Base-by-base conservation (phyloP, 1,140 invertebrate genomes). In the Psilanteris sp. region DNA sequence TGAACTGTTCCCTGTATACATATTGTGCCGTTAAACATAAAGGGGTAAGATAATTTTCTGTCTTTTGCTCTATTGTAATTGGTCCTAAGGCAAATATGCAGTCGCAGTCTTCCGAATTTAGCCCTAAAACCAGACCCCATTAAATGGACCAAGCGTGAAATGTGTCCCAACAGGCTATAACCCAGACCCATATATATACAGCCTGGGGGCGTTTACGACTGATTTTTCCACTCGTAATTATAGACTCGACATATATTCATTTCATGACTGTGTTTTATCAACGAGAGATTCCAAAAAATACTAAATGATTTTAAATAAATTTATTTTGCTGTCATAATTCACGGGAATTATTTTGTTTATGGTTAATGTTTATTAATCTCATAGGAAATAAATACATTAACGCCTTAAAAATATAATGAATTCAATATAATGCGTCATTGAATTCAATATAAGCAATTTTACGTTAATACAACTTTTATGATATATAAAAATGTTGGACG, bases 61-160 rank as follows among this genome's bases (percentile, higher is more conserved):
- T n/a, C n/a, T n/a, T n/a, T n/a, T n/a, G n/a, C n/a, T n/a, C n/a
- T n/a, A n/a, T n/a, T n/a, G n/a, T n/a, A n/a, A n/a, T n/a, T n/a
- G n/a, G n/a, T n/a, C n/a, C n/a, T n/a, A 29, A 18, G 52, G 52
- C 36, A 39, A 39, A 54, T 54, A 39, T 37, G 39, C 39, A 26
- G 39, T 26, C 13, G 10, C 14, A 18, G 43, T 24, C 43, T 31
- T 22, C 24, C 20, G 37, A 61, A 37, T 27, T 44, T 32, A 27
- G 18, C 57, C 43, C 57, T 31, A 39, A 50, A 62, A 39, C 22
- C 34, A 16, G 34, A 31, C 32, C 55, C 57, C 29, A 62, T 50
- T 50, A 50, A 62, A 62, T 62, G 57, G 57, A 62, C 57, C 44
- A 32, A 61, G 55, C 43, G 43, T 43, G 55, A 61, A 62, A 62